These are phyloP conservation scores for Pao palembangensis DNA, from an alignment of 2,113 vertebrate genomes.

Conservation along the genomic window DNA sequence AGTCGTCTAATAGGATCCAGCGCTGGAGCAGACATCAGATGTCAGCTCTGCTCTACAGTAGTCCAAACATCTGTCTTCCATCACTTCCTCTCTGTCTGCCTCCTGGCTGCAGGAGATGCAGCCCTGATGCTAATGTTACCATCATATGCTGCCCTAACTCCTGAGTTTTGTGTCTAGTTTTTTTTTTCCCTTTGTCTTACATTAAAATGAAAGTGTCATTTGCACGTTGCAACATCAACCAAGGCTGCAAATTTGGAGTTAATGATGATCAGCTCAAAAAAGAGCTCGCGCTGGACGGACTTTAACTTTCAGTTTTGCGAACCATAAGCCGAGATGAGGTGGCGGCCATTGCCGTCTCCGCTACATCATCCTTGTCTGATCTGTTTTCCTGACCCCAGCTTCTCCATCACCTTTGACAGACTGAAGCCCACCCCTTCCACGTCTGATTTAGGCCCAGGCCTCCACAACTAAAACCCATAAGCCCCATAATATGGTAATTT, in stretches of 20 bases:
- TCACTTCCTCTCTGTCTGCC: constrained; percentile 36
- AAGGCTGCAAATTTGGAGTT: too few species aligned
- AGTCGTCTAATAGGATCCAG: neutral
- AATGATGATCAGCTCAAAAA: too few species aligned
- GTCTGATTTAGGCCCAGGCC: constrained; percentile 64
- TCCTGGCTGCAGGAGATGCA: constrained; percentile 30
- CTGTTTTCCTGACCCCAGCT: constrained; percentile 38
- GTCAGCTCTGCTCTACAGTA: constrained; percentile 13
- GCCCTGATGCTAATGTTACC: constrained; percentile 38
- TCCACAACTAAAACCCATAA: constrained; percentile 72
- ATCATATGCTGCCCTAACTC: too few species aligned
- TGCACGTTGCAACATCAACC: too few species aligned
- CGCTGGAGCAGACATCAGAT: neutral
- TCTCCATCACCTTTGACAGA: constrained; percentile 57
- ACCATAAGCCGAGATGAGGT: too few species aligned
- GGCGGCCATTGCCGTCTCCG: too few species aligned
- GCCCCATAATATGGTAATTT: constrained; percentile 75
- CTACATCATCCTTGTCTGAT: constrained; percentile 5
- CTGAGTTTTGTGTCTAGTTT: neutral
- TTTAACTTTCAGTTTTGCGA: too few species aligned
- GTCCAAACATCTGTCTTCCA: constrained; percentile 46
- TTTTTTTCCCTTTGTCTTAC: neutral
- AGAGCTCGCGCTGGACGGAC: too few species aligned
- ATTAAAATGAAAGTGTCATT: neutral
- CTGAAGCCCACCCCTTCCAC: constrained; percentile 38